Evolutionary conservation across 2,113 vertebrate species (phyloP), one percentile per base, ranked within the genome.

Genomic region (Trogon surrucura): DNA sequence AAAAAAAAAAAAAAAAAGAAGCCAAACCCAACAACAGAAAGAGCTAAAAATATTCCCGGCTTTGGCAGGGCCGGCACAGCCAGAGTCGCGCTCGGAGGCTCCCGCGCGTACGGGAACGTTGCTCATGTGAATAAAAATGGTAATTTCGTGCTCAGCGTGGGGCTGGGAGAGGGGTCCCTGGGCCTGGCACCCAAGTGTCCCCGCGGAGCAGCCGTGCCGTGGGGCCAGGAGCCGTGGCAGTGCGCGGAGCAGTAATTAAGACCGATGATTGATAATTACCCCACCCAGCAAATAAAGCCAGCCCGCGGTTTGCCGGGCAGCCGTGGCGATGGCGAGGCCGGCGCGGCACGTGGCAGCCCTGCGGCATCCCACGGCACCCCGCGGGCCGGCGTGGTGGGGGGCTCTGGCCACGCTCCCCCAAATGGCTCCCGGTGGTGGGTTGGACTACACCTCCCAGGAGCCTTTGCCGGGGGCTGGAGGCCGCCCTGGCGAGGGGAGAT

Each of bases 11-110:
- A 97, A 60, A 2, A 0, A 47, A 36, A 88, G 95, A 96, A 97
- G 96, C 97, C 97, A 97, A 98, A 98, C 95, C 96, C 97, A 97
- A 97, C 97, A 98, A 98, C 97, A 97, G 98, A 98, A 98, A 81
- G 95, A 97, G 97, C 98, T 98, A 98, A 98, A 98, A 98, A 98
- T 98, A 98, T 97, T 98, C 97, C 81, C 17, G 71, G 97, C 96
- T 98, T 98, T 98, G 98, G 98, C 98, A 98, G 94, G 95, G 97
- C 96, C 95, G 95, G 72, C 83, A 5, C 96, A 97, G 98, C 97
- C 98, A 80, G 97, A 98, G 97, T 97, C 74, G 85, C 82, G 80
- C 97, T 97, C 95, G 25, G 96, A 94, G 96, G 93, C 97, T 95
- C 96, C 96, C 73, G 92, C 80, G 91, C 95, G 66, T 94, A 86